A percentile compares a stretch with the other conserved stretches of the same genome.
Conservation (phyloP, 2,797 vertebrate genomes). For the Chrysocyon brachyurus region DNA sequence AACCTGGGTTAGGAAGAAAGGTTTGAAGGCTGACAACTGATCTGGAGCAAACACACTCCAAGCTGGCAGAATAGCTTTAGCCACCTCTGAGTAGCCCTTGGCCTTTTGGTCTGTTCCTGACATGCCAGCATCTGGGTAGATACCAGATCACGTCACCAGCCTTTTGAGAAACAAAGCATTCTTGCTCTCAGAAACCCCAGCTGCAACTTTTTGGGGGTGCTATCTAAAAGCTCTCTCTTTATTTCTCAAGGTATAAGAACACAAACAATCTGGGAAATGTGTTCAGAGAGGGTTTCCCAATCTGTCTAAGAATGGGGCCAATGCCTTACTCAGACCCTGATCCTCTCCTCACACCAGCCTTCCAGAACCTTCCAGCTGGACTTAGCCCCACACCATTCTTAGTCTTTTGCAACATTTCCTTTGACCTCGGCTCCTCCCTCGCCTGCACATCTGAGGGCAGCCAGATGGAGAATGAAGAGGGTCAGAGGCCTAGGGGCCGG, state of each 20-base stretch:
- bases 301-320: not conserved
- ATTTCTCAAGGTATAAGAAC: conserved; percentile 4
- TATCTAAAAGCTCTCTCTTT: not conserved
- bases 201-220: not conserved
- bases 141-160: not conserved
- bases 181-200: not conserved
- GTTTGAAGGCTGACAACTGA: not conserved
- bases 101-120: not conserved
- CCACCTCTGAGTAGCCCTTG: not conserved
- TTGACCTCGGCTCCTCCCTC: not conserved
- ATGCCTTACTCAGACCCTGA: not conserved
- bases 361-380: conserved; percentile 7
- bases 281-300: not conserved
- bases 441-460: not conserved
- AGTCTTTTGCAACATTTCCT: not conserved
- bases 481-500: not conserved
- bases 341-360: not conserved
- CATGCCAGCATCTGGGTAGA: not conserved
- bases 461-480: not conserved
- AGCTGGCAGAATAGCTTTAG: not conserved
- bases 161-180: not conserved
- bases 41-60: not conserved
- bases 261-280: not conserved
- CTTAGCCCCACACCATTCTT: not conserved
- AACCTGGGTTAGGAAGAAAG: not conserved